Percentiles rank a stretch among this genome's conserved stretches.
phyloP scores from a whole-genome alignment of 2,888 invertebrate species.

The Linnaemya tessellans region DNA sequence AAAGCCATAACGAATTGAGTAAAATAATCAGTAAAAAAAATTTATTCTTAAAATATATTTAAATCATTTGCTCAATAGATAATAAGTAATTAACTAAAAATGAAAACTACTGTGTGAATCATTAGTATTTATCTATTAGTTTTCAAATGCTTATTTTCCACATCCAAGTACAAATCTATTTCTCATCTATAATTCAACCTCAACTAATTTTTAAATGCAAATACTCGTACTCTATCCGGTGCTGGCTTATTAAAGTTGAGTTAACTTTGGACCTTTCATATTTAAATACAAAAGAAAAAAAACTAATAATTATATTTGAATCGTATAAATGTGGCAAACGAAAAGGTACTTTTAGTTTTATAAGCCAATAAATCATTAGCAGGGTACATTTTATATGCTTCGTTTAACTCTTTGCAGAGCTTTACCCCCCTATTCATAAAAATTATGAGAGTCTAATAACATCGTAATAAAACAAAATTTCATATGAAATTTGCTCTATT shows the following conservation, averaged over 20 bases:
- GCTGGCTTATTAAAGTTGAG: constrained; percentile 50
- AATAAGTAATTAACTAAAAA: constrained; percentile 24
- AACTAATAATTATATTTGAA: constrained; percentile 24
- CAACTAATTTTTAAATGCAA: constrained; percentile 40
- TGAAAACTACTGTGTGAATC: constrained; percentile 5
- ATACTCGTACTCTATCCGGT: constrained; percentile 11
- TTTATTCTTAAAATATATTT: background rate
- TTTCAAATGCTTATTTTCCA: background rate
- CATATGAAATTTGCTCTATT: too few species aligned
- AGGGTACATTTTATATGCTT: background rate
- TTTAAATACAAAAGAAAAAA: constrained; percentile 2
- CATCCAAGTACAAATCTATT: background rate
- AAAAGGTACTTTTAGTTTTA: constrained; percentile 1
- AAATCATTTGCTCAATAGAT: constrained; percentile 4
- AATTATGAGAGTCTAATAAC: too few species aligned
- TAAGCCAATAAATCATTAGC: background rate
- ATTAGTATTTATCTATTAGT: constrained; percentile 31
- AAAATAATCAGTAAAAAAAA: background rate
- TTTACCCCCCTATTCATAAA: too few species aligned
- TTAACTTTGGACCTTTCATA: constrained; percentile 53
- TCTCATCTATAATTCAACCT: constrained; percentile 23
- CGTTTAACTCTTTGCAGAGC: background rate
- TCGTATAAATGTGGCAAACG: constrained; percentile 12
- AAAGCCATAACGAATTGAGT: background rate
- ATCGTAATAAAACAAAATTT: too few species aligned